These are phyloP conservation scores for Dendroctonus ponderosae DNA, from an alignment of 1,140 invertebrate genomes.

Conservation along the genomic window DNA sequence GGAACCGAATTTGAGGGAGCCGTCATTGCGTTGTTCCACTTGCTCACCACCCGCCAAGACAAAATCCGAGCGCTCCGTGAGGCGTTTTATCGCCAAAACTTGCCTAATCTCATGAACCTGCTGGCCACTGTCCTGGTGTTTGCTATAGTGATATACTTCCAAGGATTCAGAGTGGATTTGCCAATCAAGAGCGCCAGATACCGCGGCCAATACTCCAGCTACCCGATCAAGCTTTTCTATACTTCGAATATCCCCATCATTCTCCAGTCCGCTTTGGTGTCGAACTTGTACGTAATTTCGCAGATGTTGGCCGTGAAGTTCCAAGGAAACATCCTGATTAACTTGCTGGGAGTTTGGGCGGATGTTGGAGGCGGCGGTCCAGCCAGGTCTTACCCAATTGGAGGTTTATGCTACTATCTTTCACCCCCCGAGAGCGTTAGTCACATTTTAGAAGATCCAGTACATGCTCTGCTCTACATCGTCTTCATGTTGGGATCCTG, in stretches of 20 bases:
- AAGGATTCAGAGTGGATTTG: slow-evolving; percentile 99
- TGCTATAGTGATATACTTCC: slow-evolving; percentile 99
- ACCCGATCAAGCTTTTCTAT: slow-evolving; percentile 99
- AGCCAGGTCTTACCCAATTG: slow-evolving; percentile 91
- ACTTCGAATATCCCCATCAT: slow-evolving; percentile 99
- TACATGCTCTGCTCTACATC: slow-evolving; percentile 97
- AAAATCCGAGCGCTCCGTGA: slow-evolving; percentile 97
- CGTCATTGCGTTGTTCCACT: slow-evolving; percentile 78
- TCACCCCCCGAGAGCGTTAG: slow-evolving; percentile 96
- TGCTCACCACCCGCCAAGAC: slow-evolving; percentile 89
- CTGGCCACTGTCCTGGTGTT: slow-evolving; percentile 97
- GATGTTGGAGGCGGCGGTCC: slow-evolving; percentile 96
- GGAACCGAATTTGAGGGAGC: slow-evolving; percentile 96
- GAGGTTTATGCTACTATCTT: slow-evolving; percentile 97
- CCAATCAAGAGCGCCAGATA: slow-evolving; percentile 99
- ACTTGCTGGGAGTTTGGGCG: slow-evolving; percentile 97
- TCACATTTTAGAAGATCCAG: slow-evolving; percentile 93
- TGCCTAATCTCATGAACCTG: slow-evolving; percentile 99
- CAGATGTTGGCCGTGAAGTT: slow-evolving; percentile 99
- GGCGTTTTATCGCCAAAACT: slow-evolving; percentile 98
- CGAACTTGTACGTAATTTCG: slow-evolving; percentile 99
- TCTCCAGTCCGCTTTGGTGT: slow-evolving; percentile 96
- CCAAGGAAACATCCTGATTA: slow-evolving; percentile 96
- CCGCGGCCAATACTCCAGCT: slow-evolving; percentile 98
- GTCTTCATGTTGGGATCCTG: slow-evolving; percentile 99